phyloP scores from a whole-genome alignment of 2,888 invertebrate genomes.

The Sinotaia quadrata region DNA sequence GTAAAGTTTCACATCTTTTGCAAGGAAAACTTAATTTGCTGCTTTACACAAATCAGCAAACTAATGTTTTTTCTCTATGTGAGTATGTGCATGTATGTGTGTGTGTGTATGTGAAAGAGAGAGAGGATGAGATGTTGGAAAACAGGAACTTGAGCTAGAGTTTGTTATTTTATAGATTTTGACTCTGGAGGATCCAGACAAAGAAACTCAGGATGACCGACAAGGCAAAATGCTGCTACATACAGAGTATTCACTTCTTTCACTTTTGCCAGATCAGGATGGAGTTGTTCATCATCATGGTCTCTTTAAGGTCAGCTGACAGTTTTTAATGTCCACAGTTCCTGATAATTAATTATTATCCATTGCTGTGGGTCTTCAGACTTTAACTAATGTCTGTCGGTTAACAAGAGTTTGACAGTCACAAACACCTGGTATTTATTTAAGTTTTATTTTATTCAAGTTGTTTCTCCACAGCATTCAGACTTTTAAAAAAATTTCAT shows the following conservation, averaged over 20 bases:
- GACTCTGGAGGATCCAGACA: slow-evolving; percentile 58
- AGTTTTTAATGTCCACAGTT: too few relatives aligned
- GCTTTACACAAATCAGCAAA: not conserved
- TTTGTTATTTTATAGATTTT: slow-evolving; percentile 54
- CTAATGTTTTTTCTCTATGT: not conserved
- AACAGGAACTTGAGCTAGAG: not conserved
- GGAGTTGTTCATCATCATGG: slow-evolving; percentile 86
- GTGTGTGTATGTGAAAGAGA: not conserved
- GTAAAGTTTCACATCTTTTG: too few relatives aligned
- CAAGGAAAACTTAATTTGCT: too few relatives aligned
- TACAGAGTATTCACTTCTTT: slow-evolving; percentile 83
- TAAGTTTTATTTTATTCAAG: too few relatives aligned
- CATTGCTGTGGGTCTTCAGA: too few relatives aligned
- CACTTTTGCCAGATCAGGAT: slow-evolving; percentile 79
- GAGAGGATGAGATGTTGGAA: not conserved
- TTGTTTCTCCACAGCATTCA: too few relatives aligned
- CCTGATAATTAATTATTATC: too few relatives aligned
- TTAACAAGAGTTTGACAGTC: too few relatives aligned
- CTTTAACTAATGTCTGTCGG: too few relatives aligned
- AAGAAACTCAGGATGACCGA: slow-evolving; percentile 82
- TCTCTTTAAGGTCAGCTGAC: slow-evolving; percentile 84
- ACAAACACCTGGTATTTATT: too few relatives aligned
- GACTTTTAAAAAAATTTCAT: too few relatives aligned
- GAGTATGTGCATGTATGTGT: not conserved
- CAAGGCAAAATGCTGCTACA: slow-evolving; percentile 86